Percentiles rank a stretch among this genome's conserved stretches.
Conservation (phyloP, 2,797 vertebrate species). For the Peromyscus aztecus region DNA sequence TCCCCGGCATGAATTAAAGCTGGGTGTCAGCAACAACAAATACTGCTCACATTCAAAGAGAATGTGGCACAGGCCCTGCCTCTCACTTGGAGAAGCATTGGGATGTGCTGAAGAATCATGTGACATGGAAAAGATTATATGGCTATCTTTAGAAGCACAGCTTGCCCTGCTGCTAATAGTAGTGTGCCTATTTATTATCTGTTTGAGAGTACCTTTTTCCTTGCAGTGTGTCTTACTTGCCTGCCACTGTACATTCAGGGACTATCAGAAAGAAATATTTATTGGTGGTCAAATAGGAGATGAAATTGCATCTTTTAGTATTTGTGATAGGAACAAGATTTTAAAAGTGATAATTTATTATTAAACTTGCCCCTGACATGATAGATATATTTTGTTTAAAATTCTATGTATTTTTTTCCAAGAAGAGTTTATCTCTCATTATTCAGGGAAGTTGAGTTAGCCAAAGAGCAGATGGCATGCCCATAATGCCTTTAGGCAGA, state of each 20-base stretch:
- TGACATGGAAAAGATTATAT: neutral
- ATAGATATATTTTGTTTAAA: slow-evolving; percentile 54
- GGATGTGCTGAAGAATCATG: neutral
- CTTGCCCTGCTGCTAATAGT: slow-evolving; percentile 37
- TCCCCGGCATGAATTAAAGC: neutral
- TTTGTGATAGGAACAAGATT: slow-evolving; percentile 47
- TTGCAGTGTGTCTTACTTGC: slow-evolving; percentile 47
- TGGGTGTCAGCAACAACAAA: too few species aligned
- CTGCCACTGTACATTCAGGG: slow-evolving; percentile 46
- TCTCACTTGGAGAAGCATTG: neutral
- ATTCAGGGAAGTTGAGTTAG: slow-evolving; percentile 61
- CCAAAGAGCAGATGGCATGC: slow-evolving; percentile 82
- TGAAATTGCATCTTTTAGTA: slow-evolving; percentile 40
- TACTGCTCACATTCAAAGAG: neutral
- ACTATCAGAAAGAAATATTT: slow-evolving; percentile 40
- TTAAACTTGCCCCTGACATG: slow-evolving; percentile 39
- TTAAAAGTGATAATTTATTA: slow-evolving; percentile 38
- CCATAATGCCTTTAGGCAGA: slow-evolving; percentile 78
- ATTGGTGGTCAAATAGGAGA: slow-evolving; percentile 12
- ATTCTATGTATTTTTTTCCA: slow-evolving; percentile 54
- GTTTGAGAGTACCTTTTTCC: slow-evolving; percentile 20
- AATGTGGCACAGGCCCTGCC: too few species aligned
- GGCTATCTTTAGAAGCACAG: slow-evolving; percentile 43
- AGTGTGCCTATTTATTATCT: slow-evolving; percentile 39
- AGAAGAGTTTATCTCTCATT: slow-evolving; percentile 67